These are phyloP conservation scores for Arnoldichthys spilopterus DNA, from an alignment of 2,797 vertebrate genomes.

Conservation along the genomic window DNA sequence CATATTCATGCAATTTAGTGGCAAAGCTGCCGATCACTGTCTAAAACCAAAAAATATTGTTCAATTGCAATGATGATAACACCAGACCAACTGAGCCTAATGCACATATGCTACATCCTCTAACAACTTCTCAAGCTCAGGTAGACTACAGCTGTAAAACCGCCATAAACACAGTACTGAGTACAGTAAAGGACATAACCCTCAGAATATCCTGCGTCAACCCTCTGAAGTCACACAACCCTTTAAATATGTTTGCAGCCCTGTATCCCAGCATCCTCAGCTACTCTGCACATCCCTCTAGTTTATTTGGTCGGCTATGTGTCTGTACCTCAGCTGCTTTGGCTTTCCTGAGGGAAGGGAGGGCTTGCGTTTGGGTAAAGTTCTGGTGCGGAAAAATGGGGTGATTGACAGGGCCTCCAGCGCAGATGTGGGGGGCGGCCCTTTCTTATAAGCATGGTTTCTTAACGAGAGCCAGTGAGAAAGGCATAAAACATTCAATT, in stretches of 20 bases:
- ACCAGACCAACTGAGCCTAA: not conserved
- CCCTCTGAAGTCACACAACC: constrained; percentile 2
- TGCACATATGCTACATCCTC: not conserved
- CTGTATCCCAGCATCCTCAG: constrained; percentile 59
- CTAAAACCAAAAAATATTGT: not conserved
- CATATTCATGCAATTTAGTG: not conserved
- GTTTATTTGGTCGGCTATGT: constrained; percentile 29
- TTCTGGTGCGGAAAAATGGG: constrained; percentile 65
- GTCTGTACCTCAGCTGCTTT: constrained; percentile 65
- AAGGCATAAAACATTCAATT: constrained; percentile 45
- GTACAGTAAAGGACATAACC: not conserved
- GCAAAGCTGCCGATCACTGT: not conserved
- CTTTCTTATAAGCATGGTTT: constrained; percentile 65
- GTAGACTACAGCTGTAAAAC: not conserved
- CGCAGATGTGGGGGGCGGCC: constrained; percentile 63
- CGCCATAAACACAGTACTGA: not conserved
- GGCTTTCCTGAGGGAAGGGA: constrained; percentile 61
- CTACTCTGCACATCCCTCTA: constrained; percentile 57
- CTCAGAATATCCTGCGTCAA: not conserved
- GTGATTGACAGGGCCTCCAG: constrained; percentile 70
- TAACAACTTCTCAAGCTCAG: not conserved
- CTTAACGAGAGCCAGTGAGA: constrained; percentile 62
- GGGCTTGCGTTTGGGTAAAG: constrained; percentile 63
- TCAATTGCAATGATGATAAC: not conserved
- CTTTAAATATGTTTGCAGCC: constrained; percentile 19